phyloP scores from a whole-genome alignment of 2,113 vertebrate genomes.

The Pristiophorus japonicus region DNA sequence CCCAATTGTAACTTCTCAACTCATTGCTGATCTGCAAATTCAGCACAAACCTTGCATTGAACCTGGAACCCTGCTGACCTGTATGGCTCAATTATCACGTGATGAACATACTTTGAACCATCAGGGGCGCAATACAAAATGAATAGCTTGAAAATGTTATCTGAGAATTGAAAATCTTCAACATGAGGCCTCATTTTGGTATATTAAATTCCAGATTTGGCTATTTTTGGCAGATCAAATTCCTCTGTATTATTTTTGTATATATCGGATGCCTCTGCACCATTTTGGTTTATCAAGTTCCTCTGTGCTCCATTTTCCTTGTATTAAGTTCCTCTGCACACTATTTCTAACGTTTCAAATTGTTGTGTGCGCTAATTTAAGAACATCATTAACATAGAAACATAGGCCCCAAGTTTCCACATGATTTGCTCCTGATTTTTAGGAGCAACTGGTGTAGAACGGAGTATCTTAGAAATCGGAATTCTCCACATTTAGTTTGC shows the following conservation, averaged over 20 bases:
- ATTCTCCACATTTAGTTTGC: no score
- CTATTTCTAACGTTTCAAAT: not conserved
- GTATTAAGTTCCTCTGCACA: not conserved
- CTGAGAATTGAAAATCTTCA: not conserved
- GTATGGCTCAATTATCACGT: no score
- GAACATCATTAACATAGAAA: not conserved
- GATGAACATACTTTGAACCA: no score
- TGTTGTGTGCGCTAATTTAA: not conserved
- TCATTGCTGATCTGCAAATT: no score
- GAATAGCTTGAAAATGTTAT: not conserved
- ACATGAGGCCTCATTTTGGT: not conserved
- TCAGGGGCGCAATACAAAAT: not conserved
- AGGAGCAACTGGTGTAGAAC: no score
- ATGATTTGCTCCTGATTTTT: no score
- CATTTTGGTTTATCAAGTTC: not conserved
- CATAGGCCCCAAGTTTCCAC: no score
- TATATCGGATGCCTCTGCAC: not conserved
- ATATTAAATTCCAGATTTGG: not conserved
- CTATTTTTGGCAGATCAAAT: not conserved
- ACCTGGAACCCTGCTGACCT: no score
- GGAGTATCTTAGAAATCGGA: no score
- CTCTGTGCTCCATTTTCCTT: not conserved
- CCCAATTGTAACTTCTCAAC: no score
- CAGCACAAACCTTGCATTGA: no score
- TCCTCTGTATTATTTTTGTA: not conserved